Evolutionary conservation across 2,888 invertebrate species (phyloP), one percentile per base, ranked within the genome.

Genomic region (Galerucella pusilla): DNA sequence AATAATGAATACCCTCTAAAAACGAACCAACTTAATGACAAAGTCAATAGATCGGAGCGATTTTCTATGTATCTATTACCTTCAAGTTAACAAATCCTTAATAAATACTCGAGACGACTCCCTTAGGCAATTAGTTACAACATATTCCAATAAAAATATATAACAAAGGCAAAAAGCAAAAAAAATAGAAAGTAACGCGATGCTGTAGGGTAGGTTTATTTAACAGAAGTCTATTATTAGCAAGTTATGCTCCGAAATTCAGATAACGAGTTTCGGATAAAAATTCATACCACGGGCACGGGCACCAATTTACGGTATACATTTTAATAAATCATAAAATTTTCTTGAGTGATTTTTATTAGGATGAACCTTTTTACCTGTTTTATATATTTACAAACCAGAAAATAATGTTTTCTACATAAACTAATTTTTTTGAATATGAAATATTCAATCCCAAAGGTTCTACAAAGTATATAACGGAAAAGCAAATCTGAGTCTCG

Each of bases 401-500:
- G 7, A 42, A 42, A 42, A 42, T 42, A 42, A 68, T 68, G 57
- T 60, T 60, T 60, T 59, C 12, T 61, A n/a, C 61, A 7, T 20
- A 45, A 71, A 63, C 16, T 71, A 54, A 71, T 71, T 65, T 71
- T 57, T 42, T 59, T 25, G 20, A 42, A 75, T 67, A 59, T 49
- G 73, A 75, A 77, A 78, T 78, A 75, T 75, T 74, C 70, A 73
- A 66, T 65, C 73, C 54, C 67, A 63, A 74, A 70, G 75, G 68
- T 78, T 73, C 73, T 77, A 77, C 78, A 75, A 73, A 75, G 75
- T 67, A 42, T 68, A 46, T n/a, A 20, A 16, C 64, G 46, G 59
- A 46, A 71, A 67, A 75, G 75, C 76, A 73, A 79, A 77, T 76
- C 74, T 75, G 76, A 76, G 71, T 73, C 73, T 69, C 16, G 74